Conservation (phyloP, 2,113 vertebrate species). For the Orientallactaga bullata region DNA sequence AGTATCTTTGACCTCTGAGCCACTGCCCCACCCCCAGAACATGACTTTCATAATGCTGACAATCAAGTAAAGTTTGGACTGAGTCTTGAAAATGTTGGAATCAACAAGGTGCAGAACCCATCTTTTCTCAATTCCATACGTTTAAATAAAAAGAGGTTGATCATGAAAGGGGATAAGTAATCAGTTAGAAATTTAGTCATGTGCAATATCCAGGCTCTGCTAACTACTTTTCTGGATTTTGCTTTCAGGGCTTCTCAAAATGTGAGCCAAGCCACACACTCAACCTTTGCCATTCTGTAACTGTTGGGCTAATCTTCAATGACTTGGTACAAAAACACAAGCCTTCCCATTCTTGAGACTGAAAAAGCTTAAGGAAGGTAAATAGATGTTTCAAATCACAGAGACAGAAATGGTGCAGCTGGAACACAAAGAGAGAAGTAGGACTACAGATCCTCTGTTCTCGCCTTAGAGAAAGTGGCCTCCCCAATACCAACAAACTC, state of each 20-base stretch:
- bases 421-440: neutral
- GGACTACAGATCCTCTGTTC: neutral
- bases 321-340: neutral
- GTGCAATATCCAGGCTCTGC: neutral
- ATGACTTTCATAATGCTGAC: neutral
- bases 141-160: neutral
- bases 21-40: neutral
- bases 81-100: neutral
- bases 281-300: neutral
- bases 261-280: neutral
- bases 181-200: neutral
- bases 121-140: neutral
- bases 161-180: neutral
- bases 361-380: neutral
- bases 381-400: neutral
- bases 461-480: neutral
- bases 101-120: neutral
- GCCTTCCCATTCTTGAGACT: constrained; percentile 22
- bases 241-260: neutral
- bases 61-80: neutral
- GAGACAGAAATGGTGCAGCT: neutral
- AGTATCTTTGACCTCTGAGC: too few relatives aligned
- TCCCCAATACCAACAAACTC: too few relatives aligned
- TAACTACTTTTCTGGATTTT: neutral
- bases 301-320: constrained; percentile 1